Percentiles rank a stretch among this genome's conserved stretches.
Conservation (phyloP, 2,113 vertebrate genomes). For the Siniperca chuatsi region DNA sequence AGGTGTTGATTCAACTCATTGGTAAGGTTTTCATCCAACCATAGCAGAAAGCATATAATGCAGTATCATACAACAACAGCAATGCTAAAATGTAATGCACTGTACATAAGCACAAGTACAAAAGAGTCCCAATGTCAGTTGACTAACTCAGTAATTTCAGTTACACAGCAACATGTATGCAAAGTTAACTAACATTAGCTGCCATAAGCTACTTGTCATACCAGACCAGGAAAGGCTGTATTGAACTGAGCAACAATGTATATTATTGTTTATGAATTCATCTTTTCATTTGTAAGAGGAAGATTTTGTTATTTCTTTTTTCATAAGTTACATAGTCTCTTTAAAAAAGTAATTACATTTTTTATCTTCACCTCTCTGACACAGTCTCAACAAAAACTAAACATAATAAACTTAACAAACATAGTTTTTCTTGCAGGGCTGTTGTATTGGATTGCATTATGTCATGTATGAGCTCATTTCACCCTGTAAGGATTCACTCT, state of each 20-base stretch:
- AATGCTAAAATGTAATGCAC: background rate
- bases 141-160: background rate
- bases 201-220: background rate
- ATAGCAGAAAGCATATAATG: background rate
- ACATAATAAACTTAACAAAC: background rate
- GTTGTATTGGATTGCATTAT: slow-evolving; percentile 24
- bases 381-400: background rate
- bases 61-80: background rate
- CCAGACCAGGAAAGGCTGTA: background rate
- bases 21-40: background rate
- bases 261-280: background rate
- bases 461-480: slow-evolving; percentile 47
- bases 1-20: slow-evolving; percentile 13
- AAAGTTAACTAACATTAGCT: background rate
- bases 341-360: background rate
- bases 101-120: background rate
- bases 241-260: background rate
- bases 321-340: background rate
- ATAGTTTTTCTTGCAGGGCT: background rate
- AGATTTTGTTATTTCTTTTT: background rate
- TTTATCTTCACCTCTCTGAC: background rate
- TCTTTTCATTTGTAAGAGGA: background rate
- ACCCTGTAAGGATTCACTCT: slow-evolving; percentile 46
- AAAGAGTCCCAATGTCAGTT: background rate
- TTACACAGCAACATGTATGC: background rate